These are phyloP conservation scores for Catotricha subobsoleta DNA, from an alignment of 2,888 invertebrate species.

Conservation along the genomic window DNA sequence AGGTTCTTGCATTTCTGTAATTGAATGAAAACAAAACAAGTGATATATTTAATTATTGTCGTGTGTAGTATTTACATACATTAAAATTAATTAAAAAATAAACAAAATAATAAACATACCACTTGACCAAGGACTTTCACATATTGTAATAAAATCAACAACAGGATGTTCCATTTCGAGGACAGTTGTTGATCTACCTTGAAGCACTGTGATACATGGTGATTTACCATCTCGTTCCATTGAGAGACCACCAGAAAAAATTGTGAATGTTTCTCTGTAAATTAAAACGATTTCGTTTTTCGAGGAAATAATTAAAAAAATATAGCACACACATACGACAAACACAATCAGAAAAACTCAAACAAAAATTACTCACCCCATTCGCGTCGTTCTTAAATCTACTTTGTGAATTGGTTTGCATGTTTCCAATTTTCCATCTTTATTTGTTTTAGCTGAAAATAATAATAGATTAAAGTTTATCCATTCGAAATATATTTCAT, in stretches of 20 bases:
- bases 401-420: constrained; percentile 91
- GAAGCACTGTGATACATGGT: constrained; percentile 89
- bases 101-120: constrained; percentile 38
- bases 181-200: constrained; percentile 90
- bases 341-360: constrained; percentile 5
- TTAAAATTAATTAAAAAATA: not conserved
- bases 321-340: not conserved
- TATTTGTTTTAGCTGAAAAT: constrained; percentile 67
- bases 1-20: constrained; percentile 88
- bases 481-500: not conserved
- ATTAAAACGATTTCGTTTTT: constrained; percentile 4
- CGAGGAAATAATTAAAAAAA: not conserved
- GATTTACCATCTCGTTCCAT: constrained; percentile 76
- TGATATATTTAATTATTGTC: not conserved
- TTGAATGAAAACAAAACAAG: constrained; percentile 7
- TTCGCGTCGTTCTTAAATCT: constrained; percentile 80
- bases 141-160: constrained; percentile 89
- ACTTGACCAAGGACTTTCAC: constrained; percentile 84
- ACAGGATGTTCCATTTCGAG: constrained; percentile 99
- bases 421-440: constrained; percentile 81
- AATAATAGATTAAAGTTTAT: constrained; percentile 11
- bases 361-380: constrained; percentile 42
- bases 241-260: constrained; percentile 93
- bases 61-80: not conserved
- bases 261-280: constrained; percentile 78